Base-by-base conservation (phyloP, 1,140 invertebrate genomes). In the Drosophila biarmipes region DNA sequence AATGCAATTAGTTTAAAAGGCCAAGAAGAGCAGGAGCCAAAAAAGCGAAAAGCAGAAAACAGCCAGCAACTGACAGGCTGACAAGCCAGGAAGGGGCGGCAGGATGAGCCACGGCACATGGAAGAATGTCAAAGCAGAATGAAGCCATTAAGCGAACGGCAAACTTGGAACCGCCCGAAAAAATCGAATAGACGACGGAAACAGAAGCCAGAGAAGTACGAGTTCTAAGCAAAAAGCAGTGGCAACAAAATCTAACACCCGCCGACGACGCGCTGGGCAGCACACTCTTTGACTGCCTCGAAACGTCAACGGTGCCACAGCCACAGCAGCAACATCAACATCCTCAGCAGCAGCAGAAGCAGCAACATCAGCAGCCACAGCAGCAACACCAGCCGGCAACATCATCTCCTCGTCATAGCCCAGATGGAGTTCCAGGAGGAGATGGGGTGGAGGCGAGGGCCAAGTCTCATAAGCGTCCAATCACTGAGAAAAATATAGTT, bases 1-100 rank as follows among this genome's bases (percentile, higher is more conserved):
- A 86, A 87, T 87, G 82, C 82, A 86, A 87, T 86, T 86, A 86
- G 82, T 86, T 82, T 87, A 86, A 86, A 86, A 86, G 78, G 82
- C 78, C 68, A 81, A 87, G 80, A 77, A 78, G 62, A 73, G 45
- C 40, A 51, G 40, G 1, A 57, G 34, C 21, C 53, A 31, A 24
- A 19, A 42, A 48, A 43, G 53, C 35, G 54, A 24, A 45, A 55
- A 29, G 17, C 19, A 38, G 54, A 40, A 61, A 49, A 49, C 21
- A 42, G 49, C 38, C 19, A 52, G 52, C 35, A 43, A 40, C 58
- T 78, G 82, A 87, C 78, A 86, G 71, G 46, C 62, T 86, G 82
- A 86, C 82, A 80, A 71, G 81, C 53, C 57, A 59, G 15, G 51
- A 67, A 42, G 42, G 27, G 17, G 15, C 42, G 35, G 40, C 54